Base-by-base conservation (phyloP, 2,888 invertebrate genomes). In the Beris chalybata region DNA sequence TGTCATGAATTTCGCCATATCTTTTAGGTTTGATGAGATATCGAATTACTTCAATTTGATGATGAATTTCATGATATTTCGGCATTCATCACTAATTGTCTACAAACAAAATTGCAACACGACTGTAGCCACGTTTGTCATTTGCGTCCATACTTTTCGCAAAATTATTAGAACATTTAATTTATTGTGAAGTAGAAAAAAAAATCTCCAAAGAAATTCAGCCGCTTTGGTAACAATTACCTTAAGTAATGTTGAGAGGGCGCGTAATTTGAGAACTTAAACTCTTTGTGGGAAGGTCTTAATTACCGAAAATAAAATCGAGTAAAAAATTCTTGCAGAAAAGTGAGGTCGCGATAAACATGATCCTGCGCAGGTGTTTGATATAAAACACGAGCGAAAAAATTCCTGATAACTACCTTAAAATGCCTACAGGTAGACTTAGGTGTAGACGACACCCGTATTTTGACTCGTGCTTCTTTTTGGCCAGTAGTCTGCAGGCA, bases 391-490 rank as follows among this genome's bases (percentile, higher is more conserved):
- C 52, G 15, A 61, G 61, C 38, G 32, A 52, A 38, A 50, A 22
- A 61, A 61, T 61, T 61, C 61, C 52, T 52, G 61, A 61, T 61
- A 61, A 61, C 50, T 61, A 50, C 52, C 38, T 32, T 61, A 50
- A 22, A 22, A 22, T 22, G 58, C 22, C 48, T 15, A 30, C 13
- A 52, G 43, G 22, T 29, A 58, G 48, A 48, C 32, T 31, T 13
- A 61, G 31, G 32, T 30, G 61, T 7, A 22, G 61, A 48, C 48
- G 59, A 59, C 50, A 61, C 31, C 52, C 61, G 52, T 47, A 61
- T 59, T 61, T 61, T 61, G 61, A 61, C 61, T 61, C 61, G 61
- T 61, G 61, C 61, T 61, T 32, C 38, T 61, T 61, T n/a, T 61
- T 50, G 15, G 59, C 59, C 48, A 59, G 22, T 22, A 22, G 22